A percentile compares a stretch with the other conserved stretches of the same genome.
phyloP scores from a whole-genome alignment of 2,888 invertebrate species.

The Callyntrura sp. region DNA sequence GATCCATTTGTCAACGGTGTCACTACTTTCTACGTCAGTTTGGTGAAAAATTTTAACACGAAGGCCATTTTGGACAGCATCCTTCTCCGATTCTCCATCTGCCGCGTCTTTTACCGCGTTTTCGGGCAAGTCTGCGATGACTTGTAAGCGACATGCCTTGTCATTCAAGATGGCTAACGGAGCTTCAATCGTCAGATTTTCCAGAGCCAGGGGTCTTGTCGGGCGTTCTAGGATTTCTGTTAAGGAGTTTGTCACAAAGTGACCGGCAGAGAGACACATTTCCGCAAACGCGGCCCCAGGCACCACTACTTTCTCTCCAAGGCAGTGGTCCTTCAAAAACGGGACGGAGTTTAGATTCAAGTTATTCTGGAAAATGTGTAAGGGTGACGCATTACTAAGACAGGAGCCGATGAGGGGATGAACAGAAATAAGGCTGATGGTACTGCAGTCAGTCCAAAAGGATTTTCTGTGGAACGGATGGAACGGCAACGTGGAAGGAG shows the following conservation, averaged over 20 bases:
- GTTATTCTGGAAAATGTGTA: conserved; percentile 51
- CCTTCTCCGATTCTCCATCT: too few relatives aligned
- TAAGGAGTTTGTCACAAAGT: conserved; percentile 34
- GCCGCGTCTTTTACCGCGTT: too few relatives aligned
- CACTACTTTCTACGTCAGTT: not conserved
- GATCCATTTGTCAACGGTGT: conserved; percentile 43
- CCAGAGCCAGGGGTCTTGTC: conserved; percentile 15
- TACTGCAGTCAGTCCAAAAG: conserved; percentile 30
- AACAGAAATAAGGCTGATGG: not conserved
- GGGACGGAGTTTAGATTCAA: not conserved
- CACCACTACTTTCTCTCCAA: conserved; percentile 56
- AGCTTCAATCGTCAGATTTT: conserved; percentile 1
- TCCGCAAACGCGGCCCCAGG: conserved; percentile 51
- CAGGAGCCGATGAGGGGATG: conserved; percentile 62
- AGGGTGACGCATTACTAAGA: conserved; percentile 21
- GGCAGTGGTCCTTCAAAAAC: conserved; percentile 67
- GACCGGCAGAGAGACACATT: conserved; percentile 63
- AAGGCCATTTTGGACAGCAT: too few relatives aligned
- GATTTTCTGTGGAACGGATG: conserved; percentile 59
- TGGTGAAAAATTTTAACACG: too few relatives aligned
- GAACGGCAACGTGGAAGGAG: conserved; percentile 20
- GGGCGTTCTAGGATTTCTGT: not conserved
- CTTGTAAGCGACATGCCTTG: too few relatives aligned
- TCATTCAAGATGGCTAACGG: conserved; percentile 35
- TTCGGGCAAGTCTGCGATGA: too few relatives aligned